Conservation (phyloP, 2,797 vertebrate species). For the Phrynocephalus vlangalii region DNA sequence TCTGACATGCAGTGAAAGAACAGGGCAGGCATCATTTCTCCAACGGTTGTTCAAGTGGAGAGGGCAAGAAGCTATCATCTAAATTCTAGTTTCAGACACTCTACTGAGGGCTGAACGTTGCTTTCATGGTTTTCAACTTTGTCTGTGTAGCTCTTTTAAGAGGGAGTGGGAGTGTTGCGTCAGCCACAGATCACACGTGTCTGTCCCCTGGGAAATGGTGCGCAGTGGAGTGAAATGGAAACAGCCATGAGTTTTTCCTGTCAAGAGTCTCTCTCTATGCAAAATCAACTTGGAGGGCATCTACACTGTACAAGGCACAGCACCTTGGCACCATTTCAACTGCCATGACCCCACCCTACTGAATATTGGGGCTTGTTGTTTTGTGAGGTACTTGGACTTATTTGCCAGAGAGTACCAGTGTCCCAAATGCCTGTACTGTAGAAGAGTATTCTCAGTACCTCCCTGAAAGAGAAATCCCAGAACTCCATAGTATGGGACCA, state of each 20-base stretch:
- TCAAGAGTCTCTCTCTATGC: background rate
- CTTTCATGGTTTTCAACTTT: background rate
- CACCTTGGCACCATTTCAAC: no score
- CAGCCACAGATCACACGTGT: background rate
- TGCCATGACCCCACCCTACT: background rate
- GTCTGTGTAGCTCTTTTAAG: background rate
- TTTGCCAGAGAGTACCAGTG: no score
- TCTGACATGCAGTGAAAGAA: conserved; percentile 37
- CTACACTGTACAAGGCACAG: no score
- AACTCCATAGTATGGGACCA: no score
- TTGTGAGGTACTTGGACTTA: no score
- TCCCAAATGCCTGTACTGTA: no score
- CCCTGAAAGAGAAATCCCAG: no score
- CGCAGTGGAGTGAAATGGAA: background rate
- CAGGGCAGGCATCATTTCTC: background rate
- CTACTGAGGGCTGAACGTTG: background rate
- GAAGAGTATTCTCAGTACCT: no score
- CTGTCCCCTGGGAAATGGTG: background rate
- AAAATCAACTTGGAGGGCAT: background rate
- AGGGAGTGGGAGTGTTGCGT: no score
- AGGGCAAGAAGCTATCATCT: conserved; percentile 1
- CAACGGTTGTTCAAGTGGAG: background rate
- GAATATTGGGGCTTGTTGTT: background rate
- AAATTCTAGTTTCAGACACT: background rate
- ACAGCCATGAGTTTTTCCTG: background rate